These are phyloP conservation scores for Halictus ligatus DNA, from an alignment of 2,888 invertebrate species.

Conservation along the genomic window DNA sequence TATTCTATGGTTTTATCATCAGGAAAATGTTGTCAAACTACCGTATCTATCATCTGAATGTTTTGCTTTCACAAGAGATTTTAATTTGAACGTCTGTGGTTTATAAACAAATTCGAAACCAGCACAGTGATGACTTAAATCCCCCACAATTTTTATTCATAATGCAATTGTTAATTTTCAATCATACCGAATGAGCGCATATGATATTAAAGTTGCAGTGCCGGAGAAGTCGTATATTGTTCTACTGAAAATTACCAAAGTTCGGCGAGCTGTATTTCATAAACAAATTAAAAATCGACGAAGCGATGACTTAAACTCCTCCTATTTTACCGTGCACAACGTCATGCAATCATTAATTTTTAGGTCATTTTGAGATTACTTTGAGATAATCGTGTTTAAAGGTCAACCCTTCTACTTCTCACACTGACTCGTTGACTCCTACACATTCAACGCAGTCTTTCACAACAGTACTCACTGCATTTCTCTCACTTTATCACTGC, in stretches of 20 bases:
- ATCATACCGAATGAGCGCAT: too few species aligned
- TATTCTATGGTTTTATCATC: neutral
- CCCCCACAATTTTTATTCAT: too few species aligned
- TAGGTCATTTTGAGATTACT: neutral
- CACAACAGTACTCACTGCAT: neutral
- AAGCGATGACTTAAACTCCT: neutral
- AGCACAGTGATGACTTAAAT: too few species aligned
- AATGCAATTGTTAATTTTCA: too few species aligned
- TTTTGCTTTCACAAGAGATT: neutral
- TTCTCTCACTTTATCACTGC: neutral
- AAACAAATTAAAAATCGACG: neutral
- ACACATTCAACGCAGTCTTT: neutral
- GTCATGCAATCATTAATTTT: neutral
- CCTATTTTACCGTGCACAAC: neutral
- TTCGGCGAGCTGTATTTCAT: neutral
- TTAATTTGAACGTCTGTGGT: neutral
- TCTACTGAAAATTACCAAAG: too few species aligned
- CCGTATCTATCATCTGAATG: neutral
- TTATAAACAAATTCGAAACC: too few species aligned
- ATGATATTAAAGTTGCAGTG: too few species aligned
- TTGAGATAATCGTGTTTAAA: too few species aligned
- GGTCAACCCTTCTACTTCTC: too few species aligned
- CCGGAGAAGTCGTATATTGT: too few species aligned
- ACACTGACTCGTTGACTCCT: neutral
- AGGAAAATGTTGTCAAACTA: neutral